Evolutionary conservation across 2,113 vertebrate genomes (phyloP).

Genomic region (Bambusicola thoracicus): DNA sequence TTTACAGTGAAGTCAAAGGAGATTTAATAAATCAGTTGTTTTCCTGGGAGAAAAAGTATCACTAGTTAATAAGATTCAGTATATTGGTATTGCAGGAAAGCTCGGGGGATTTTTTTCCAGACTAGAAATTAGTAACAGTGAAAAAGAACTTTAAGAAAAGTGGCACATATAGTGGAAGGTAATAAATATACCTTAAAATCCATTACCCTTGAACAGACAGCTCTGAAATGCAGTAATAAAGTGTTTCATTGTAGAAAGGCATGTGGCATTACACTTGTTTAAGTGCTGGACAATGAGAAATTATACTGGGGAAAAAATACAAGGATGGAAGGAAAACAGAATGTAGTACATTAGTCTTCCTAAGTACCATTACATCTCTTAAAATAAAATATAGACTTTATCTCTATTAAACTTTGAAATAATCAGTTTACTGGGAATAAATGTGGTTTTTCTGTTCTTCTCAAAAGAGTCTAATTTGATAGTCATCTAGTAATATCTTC

Average conservation of each 20-base stretch:
- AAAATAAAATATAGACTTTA: background rate
- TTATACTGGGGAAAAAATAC: background rate
- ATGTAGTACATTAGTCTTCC: background rate
- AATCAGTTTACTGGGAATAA: background rate
- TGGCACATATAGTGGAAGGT: background rate
- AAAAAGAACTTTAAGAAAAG: conserved; percentile 10
- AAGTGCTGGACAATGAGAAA: background rate
- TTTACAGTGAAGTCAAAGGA: background rate
- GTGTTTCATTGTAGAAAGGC: background rate
- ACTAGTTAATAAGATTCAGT: conserved; percentile 1
- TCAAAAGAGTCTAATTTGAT: background rate
- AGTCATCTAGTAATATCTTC: background rate
- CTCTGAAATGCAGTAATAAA: background rate
- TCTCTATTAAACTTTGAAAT: background rate
- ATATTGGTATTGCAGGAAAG: background rate
- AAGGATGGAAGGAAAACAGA: background rate
- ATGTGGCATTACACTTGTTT: background rate
- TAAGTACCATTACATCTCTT: background rate
- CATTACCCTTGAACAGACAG: background rate
- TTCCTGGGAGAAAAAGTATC: background rate
- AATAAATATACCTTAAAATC: conserved; percentile 13
- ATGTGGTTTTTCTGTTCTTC: background rate
- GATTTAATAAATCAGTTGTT: background rate
- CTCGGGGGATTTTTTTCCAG: background rate
- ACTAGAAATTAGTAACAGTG: background rate